Conservation (phyloP, 2,113 vertebrate genomes). For the Platycercus adscitus region DNA sequence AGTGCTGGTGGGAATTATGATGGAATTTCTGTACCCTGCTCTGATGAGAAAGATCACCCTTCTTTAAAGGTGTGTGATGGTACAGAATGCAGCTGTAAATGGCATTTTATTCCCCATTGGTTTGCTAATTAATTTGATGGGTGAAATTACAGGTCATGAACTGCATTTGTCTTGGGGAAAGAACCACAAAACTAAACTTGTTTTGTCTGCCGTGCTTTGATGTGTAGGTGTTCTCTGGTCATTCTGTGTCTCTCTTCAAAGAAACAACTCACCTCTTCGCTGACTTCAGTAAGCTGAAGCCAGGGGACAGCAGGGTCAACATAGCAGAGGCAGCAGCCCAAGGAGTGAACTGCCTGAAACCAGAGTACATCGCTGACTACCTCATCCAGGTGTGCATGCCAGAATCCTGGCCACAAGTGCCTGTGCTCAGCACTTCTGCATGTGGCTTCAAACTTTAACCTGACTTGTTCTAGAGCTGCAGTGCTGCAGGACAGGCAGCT, state of each 20-base stretch:
- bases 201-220: not conserved
- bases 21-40: not conserved
- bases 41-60: not conserved
- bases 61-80: not conserved
- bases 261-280: constrained; percentile 92
- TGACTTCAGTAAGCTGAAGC: constrained; percentile 89
- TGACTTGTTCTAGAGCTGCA: not conserved
- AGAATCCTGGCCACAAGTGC: not conserved
- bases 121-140: not conserved
- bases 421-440: accelerated
- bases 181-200: not conserved
- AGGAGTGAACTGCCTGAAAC: constrained; percentile 88
- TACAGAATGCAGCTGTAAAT: not conserved
- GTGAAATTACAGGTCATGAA: not conserved
- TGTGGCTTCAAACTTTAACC: not conserved
- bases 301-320: constrained; percentile 80
- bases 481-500: not conserved
- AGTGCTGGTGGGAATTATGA: not conserved
- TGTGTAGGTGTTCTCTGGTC: constrained; percentile 85
- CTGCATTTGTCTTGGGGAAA: not conserved
- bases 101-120: not conserved
- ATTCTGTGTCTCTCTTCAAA: constrained; percentile 80
- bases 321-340: constrained; percentile 82
- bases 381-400: constrained; percentile 86
- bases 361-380: constrained; percentile 96